Percentiles rank a stretch among this genome's conserved stretches.
These are phyloP conservation scores for Caranx ignobilis DNA, from an alignment of 2,113 vertebrate genomes.

Conservation along the genomic window DNA sequence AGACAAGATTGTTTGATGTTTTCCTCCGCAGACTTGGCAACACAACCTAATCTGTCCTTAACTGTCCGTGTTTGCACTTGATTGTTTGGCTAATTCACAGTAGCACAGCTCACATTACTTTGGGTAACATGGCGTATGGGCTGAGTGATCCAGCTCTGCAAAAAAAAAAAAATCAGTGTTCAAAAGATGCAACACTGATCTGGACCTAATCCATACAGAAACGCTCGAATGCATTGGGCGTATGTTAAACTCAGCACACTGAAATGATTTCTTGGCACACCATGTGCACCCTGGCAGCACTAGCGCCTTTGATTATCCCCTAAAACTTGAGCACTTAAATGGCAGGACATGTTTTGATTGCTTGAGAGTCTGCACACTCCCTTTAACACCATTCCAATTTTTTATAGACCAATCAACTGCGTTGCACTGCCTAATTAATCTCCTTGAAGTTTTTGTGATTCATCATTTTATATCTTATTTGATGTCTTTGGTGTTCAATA, in stretches of 20 bases:
- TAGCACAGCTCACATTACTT: neutral
- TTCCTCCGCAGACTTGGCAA: constrained; percentile 3
- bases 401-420: constrained; percentile 71
- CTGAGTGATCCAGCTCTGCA: constrained; percentile 15
- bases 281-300: constrained; percentile 14
- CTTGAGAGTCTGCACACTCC: constrained; percentile 61
- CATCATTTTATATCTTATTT: constrained; percentile 65
- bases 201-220: constrained; percentile 30
- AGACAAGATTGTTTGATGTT: neutral
- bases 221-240: constrained; percentile 10
- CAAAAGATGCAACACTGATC: constrained; percentile 48
- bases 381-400: constrained; percentile 65
- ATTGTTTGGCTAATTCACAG: neutral
- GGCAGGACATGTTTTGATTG: constrained; percentile 75
- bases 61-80: constrained; percentile 2
- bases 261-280: constrained; percentile 59
- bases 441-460: constrained; percentile 68
- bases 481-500: constrained; percentile 68
- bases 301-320: constrained; percentile 71
- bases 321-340: constrained; percentile 74
- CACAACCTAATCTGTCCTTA: constrained; percentile 1
- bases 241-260: constrained; percentile 53
- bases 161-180: constrained; percentile 18
- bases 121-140: neutral
- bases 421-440: constrained; percentile 70